Evolutionary conservation across 2,113 vertebrate species (phyloP).

Genomic region (Alligator mississippiensis): DNA sequence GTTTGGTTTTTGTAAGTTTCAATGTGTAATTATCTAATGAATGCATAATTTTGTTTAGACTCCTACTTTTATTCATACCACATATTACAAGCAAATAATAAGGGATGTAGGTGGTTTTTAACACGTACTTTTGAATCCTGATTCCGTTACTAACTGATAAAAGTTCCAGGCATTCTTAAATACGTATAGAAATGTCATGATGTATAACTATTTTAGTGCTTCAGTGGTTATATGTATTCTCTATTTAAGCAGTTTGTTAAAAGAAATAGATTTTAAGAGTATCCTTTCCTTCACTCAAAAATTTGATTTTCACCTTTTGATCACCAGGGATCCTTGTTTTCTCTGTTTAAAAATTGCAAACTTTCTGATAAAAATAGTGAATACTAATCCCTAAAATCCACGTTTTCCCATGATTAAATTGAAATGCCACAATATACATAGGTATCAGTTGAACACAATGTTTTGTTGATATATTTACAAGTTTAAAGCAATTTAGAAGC

Average conservation of each 20-base stretch:
- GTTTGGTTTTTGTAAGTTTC: not conserved
- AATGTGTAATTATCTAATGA: slow-evolving; percentile 43
- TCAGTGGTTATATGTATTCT: not conserved
- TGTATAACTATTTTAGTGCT: not conserved
- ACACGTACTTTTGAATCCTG: not conserved
- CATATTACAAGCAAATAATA: slow-evolving; percentile 22
- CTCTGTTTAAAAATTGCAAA: no score
- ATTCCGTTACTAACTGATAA: not conserved
- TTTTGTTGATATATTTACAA: no score
- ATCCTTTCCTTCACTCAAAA: not conserved
- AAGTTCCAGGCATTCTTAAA: not conserved
- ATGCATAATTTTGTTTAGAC: slow-evolving; percentile 27
- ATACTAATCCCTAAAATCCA: no score
- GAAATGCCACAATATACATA: no score
- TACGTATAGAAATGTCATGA: not conserved
- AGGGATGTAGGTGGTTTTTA: not conserved
- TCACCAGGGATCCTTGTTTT: no score
- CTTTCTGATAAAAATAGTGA: no score
- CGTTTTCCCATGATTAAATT: no score
- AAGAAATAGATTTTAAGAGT: not conserved
- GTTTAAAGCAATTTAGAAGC: no score
- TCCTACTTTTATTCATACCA: slow-evolving; percentile 23
- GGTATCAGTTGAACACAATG: no score
- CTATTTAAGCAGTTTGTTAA: not conserved
- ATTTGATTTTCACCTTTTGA: not conserved